Base-by-base conservation (phyloP, 2,797 vertebrate species). In the Nyctibius grandis region DNA sequence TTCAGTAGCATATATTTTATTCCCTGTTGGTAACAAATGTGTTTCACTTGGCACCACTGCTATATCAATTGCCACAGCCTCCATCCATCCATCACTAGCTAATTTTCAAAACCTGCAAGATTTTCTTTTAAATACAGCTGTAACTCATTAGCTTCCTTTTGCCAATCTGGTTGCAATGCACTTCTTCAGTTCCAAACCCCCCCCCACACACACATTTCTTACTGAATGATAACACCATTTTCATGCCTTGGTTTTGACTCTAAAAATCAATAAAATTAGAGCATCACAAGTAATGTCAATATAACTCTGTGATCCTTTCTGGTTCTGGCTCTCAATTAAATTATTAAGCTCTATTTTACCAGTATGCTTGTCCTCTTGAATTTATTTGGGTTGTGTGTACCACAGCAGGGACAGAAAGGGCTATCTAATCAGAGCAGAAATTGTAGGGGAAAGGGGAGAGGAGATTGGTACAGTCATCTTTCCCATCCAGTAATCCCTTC, bases 341-440 rank as follows among this genome's bases (percentile, higher is more conserved):
- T 96, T 97, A 97, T 89, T 97, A 95, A 98, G 76, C 54, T 95
- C 94, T 79, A 84, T 85, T 97, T 92, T 88, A 84, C 57, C 93
- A 92, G 75, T 84, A 89, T 68, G 73, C 68, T 85, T 82, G 47
- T 67, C 59, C 61, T 81, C 50, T 40, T 64, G 26, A 88, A 95
- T 98, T 98, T 97, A 98, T 97, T 97, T 98, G 89, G 94, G 92
- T 97, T 96, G 93, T 54, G 77, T 61, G 47, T 64, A 83, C 60
- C 95, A 98, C 74, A 89, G 87, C 60, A 29, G 45, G 23, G 65
- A 91, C 54, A 88, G 80, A 92, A 96, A 94, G 77, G 92, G 93
- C 93, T 95, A 82, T 91, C 80, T 97, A 97, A 96, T 96, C 93
- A 93, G 88, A 96, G 93, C 85, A 97, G 84, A 92, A 87, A 93